Evolutionary conservation across 2,113 vertebrate species (phyloP).

Genomic region (Oryctolagus cuniculus): mOryCun1.1 NC_091448.1:20513001-20513500

Average conservation of each 20-base stretch:
- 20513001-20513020: neutral
- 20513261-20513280: conserved; percentile 97
- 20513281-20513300: conserved; percentile 96
- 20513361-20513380: neutral
- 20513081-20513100: accelerated
- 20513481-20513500: accelerated
- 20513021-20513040: too few species aligned
- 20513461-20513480: neutral
- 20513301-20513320: neutral
- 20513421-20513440: neutral
- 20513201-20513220: conserved; percentile 98
- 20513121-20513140: accelerated
- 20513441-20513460: neutral
- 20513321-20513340: conserved; percentile 68
- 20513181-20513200: conserved; percentile 98
- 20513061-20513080: neutral
- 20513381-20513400: neutral
- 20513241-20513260: conserved; percentile 97
- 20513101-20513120: neutral
- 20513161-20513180: conserved; percentile 95
- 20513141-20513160: conserved; percentile 92
- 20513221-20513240: conserved; percentile 97
- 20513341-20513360: neutral
- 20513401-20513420: accelerated
- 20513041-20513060: neutral